Evolutionary conservation across 2,113 vertebrate species (phyloP).

Genomic region (Willisornis vidua): DNA sequence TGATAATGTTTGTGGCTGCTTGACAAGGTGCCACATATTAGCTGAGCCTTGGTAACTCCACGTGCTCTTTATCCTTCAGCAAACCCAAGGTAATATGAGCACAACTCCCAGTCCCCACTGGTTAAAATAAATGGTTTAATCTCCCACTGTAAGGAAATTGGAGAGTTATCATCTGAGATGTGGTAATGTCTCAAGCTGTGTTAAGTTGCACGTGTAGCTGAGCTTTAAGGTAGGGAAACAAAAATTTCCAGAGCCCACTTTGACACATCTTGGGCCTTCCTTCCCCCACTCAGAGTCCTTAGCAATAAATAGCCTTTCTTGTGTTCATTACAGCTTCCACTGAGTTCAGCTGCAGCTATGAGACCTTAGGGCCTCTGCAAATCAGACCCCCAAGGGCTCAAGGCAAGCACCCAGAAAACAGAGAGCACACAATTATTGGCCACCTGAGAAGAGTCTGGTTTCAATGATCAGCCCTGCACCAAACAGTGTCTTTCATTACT

Average conservation of each 20-base stretch:
- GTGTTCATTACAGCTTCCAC: slow-evolving; percentile 16
- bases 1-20: background rate
- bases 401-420: slow-evolving; percentile 34
- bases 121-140: slow-evolving; percentile 21
- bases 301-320: slow-evolving; percentile 26
- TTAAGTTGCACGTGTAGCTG: background rate
- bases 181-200: background rate
- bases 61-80: background rate
- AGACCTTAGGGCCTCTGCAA: slow-evolving; percentile 31
- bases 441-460: slow-evolving; percentile 32
- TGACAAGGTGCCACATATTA: slow-evolving; percentile 13
- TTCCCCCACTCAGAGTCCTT: background rate
- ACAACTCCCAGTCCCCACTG: background rate
- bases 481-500: background rate
- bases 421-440: slow-evolving; percentile 45
- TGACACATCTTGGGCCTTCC: background rate
- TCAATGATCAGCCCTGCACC: slow-evolving; percentile 40
- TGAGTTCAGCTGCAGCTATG: slow-evolving; percentile 34
- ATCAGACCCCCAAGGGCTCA: slow-evolving; percentile 48
- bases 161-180: background rate
- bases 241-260: background rate
- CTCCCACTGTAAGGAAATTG: background rate
- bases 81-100: background rate
- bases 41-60: slow-evolving; percentile 11
- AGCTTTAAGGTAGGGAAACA: background rate